These are phyloP conservation scores for Pogonocherus hispidulus DNA, from an alignment of 2,888 invertebrate species.

Conservation along the genomic window DNA sequence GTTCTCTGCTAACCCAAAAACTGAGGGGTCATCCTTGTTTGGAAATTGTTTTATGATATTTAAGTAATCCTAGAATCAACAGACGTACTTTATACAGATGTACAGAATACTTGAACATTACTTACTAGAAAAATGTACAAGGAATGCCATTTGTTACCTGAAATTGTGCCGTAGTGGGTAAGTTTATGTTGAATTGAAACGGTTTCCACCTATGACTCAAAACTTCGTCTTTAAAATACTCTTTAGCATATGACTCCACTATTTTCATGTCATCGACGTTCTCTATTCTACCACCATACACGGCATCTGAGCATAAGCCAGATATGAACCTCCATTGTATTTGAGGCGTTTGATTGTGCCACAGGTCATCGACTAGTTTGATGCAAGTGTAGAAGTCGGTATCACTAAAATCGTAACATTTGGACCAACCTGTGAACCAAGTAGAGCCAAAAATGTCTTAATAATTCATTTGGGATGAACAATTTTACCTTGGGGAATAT, in stretches of 20 bases:
- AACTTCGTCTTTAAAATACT: slow-evolving; percentile 74
- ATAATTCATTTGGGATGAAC: background rate
- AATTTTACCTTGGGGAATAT: slow-evolving; percentile 83
- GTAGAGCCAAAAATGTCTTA: background rate
- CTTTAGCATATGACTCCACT: slow-evolving; percentile 76
- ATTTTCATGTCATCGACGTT: slow-evolving; percentile 81
- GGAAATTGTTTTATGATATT: slow-evolving; percentile 78
- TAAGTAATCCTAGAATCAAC: slow-evolving; percentile 74
- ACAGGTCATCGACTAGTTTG: slow-evolving; percentile 71
- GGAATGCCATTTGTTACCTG: too few relatives aligned
- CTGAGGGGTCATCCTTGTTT: slow-evolving; percentile 80
- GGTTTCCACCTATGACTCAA: slow-evolving; percentile 75
- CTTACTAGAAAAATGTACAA: too few relatives aligned
- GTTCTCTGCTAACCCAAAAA: slow-evolving; percentile 89
- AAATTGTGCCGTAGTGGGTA: slow-evolving; percentile 72
- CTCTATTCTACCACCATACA: slow-evolving; percentile 90
- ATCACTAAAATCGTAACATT: slow-evolving; percentile 89
- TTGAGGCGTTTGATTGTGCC: slow-evolving; percentile 63
- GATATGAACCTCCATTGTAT: slow-evolving; percentile 82
- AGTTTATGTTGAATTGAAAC: slow-evolving; percentile 68
- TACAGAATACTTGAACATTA: too few relatives aligned
- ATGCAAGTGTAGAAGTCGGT: slow-evolving; percentile 84
- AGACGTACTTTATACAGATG: too few relatives aligned
- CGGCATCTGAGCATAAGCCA: slow-evolving; percentile 83
- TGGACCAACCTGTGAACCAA: slow-evolving; percentile 80